Evolutionary conservation across 2,797 vertebrate species (phyloP).

Genomic region (Parambassis ranga): DNA sequence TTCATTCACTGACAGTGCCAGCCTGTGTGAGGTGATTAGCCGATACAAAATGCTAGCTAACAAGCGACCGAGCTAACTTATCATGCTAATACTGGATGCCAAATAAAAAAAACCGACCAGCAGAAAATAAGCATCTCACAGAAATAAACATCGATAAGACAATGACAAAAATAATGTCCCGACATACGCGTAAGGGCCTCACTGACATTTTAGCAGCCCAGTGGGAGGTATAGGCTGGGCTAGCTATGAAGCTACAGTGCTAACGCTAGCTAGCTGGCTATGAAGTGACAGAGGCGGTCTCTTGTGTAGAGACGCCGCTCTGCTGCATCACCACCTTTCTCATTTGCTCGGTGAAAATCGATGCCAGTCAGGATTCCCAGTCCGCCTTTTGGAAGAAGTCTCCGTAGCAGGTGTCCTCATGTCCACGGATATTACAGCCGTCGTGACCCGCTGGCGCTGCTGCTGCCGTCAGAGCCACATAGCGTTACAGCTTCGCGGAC

Average conservation of each 20-base stretch:
- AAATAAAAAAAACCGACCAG: neutral
- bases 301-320: constrained; percentile 16
- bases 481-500: constrained; percentile 22
- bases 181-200: neutral
- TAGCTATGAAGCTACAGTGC: constrained; percentile 46
- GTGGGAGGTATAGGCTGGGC: constrained; percentile 8
- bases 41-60: constrained; percentile 45
- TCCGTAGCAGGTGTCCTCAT: constrained; percentile 51
- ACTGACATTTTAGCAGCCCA: neutral
- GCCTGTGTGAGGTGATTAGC: constrained; percentile 51
- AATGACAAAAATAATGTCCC: neutral
- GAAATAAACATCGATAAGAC: neutral
- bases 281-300: constrained; percentile 45
- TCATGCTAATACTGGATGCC: constrained; percentile 15
- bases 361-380: constrained; percentile 40
- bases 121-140: neutral
- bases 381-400: constrained; percentile 39
- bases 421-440: constrained; percentile 29
- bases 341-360: constrained; percentile 58
- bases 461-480: constrained; percentile 17
- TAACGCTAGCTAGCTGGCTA: constrained; percentile 48
- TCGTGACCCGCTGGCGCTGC: neutral
- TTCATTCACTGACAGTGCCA: constrained; percentile 55
- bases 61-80: constrained; percentile 39
- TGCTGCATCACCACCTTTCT: constrained; percentile 74